phyloP scores from a whole-genome alignment of 92 coral and sea anemone species.

The Heteractis magnifica region DNA sequence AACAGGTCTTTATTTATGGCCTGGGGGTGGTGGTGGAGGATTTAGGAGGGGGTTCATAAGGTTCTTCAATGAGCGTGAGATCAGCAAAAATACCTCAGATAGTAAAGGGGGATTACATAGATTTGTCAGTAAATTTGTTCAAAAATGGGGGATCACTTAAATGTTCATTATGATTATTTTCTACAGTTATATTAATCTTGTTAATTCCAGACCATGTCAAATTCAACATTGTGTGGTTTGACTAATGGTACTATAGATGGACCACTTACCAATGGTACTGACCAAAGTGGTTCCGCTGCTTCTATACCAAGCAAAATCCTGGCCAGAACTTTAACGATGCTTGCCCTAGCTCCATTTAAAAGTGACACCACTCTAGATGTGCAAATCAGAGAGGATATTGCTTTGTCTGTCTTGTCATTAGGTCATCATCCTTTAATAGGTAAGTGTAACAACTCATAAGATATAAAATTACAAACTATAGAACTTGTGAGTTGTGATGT shows the following conservation, averaged over 20 bases:
- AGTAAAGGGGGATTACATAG: too few relatives aligned
- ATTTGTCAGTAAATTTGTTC: too few relatives aligned
- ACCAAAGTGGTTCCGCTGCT: conserved; percentile 33
- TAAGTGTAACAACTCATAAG: conserved; percentile 7
- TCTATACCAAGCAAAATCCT: conserved; percentile 56
- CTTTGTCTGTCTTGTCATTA: conserved; percentile 58
- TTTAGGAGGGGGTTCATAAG: too few relatives aligned
- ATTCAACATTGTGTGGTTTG: not conserved
- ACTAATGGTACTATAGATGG: conserved; percentile 58
- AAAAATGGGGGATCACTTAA: too few relatives aligned
- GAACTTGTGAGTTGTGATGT: not conserved
- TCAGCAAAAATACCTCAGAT: too few relatives aligned
- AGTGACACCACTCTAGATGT: conserved; percentile 40
- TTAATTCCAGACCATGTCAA: not conserved
- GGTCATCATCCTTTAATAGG: conserved; percentile 86
- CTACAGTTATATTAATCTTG: too few relatives aligned
- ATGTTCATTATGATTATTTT: too few relatives aligned
- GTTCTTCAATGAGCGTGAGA: too few relatives aligned
- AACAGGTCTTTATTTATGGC: not conserved
- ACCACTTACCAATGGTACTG: conserved; percentile 25
- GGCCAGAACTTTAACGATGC: conserved; percentile 46
- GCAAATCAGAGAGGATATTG: conserved; percentile 44
- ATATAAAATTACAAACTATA: too few relatives aligned
- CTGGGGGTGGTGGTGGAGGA: too few relatives aligned
- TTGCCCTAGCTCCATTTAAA: conserved; percentile 56